A percentile compares a stretch with the other conserved stretches of the same genome.
Evolutionary conservation across 2,113 vertebrate genomes (phyloP).

Genomic region (Ammospiza caudacuta): DNA sequence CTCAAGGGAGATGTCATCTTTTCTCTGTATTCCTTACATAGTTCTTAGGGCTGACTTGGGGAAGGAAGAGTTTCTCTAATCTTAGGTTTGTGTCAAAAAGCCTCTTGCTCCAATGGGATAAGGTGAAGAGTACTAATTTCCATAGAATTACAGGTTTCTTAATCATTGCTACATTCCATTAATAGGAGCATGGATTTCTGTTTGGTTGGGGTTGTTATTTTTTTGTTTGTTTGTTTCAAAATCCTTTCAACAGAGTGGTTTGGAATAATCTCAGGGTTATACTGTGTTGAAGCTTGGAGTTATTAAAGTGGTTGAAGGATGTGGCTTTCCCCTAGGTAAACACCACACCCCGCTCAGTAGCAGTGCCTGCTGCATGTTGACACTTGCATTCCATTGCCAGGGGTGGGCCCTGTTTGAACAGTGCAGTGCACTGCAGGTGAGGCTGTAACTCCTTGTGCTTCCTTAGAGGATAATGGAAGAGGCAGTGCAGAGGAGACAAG

Average conservation of each 20-base stretch:
- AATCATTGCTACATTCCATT: not conserved
- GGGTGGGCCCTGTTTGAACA: slow-evolving; percentile 53
- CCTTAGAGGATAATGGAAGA: not conserved
- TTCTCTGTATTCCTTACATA: not conserved
- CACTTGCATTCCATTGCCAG: slow-evolving; percentile 47
- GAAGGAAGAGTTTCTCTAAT: not conserved
- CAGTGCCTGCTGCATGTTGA: slow-evolving; percentile 23
- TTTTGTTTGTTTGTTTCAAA: not conserved
- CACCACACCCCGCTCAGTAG: slow-evolving; percentile 13
- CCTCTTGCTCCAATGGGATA: not conserved
- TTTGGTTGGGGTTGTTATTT: not conserved
- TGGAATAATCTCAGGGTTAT: not conserved
- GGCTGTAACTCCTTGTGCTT: not conserved
- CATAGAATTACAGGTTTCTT: not conserved
- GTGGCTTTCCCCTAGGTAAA: slow-evolving; percentile 66
- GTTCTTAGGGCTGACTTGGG: not conserved
- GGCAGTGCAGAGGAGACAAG: not conserved
- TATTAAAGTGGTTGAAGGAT: slow-evolving; percentile 61
- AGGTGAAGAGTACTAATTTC: not conserved
- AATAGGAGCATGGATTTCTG: not conserved
- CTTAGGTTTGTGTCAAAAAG: not conserved
- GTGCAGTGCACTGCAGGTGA: not conserved
- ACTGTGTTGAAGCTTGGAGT: not conserved
- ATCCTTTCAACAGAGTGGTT: not conserved
- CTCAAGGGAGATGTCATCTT: not conserved